A percentile compares a stretch with the other conserved stretches of the same genome.
These are phyloP conservation scores for Thymelicus acteon DNA, from an alignment of 2,888 invertebrate genomes.

Conservation along the genomic window DNA sequence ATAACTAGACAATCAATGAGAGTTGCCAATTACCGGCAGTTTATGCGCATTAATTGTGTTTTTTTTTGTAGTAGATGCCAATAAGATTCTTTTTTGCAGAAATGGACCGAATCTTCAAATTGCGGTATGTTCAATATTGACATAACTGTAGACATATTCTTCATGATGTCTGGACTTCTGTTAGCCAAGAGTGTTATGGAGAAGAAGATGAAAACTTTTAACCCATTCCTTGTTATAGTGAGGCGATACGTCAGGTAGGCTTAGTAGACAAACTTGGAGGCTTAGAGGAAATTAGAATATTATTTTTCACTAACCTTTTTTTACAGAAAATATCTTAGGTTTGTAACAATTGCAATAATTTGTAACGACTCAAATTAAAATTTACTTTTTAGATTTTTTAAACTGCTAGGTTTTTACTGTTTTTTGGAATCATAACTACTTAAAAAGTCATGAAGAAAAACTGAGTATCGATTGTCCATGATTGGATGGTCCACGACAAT, in stretches of 20 bases:
- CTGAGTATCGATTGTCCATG: no score
- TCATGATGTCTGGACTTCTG: slow-evolving; percentile 53
- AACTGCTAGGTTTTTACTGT: no score
- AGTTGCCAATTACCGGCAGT: no score
- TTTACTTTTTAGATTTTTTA: no score
- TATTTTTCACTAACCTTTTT: background rate
- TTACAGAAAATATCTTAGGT: no score
- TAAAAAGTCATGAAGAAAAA: no score
- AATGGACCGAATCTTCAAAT: slow-evolving; percentile 4
- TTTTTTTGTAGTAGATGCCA: slow-evolving; percentile 17
- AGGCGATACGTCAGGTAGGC: slow-evolving; percentile 1
- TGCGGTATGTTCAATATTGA: slow-evolving; percentile 43
- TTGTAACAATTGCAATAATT: no score
- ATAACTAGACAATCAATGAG: no score
- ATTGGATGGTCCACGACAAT: no score
- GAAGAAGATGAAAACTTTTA: background rate
- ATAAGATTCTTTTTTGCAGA: slow-evolving; percentile 21
- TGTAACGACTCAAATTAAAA: no score
- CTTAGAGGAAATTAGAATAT: background rate
- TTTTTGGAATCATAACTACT: no score
- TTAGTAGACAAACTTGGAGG: background rate
- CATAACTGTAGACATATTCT: slow-evolving; percentile 52
- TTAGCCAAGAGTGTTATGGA: background rate
- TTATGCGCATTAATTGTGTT: no score
- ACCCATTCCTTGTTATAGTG: background rate